Conservation (phyloP, 2,797 vertebrate genomes). For the Acestrorhynchus altus region DNA sequence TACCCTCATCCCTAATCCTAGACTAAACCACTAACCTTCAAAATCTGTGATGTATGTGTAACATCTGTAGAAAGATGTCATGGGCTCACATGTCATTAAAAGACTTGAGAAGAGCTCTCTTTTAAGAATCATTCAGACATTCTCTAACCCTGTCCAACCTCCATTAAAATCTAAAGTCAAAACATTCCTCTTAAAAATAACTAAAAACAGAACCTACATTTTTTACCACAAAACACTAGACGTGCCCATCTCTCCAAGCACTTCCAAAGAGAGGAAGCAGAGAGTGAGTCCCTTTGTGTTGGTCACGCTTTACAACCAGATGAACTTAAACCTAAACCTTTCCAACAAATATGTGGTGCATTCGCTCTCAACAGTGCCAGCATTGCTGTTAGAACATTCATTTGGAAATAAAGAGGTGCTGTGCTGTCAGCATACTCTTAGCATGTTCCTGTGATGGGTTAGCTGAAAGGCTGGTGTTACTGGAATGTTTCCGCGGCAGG, state of each 20-base stretch:
- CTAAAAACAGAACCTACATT: slow-evolving; percentile 29
- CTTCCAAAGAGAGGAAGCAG: slow-evolving; percentile 42
- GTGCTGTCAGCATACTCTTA: neutral
- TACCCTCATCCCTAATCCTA: neutral
- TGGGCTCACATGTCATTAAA: neutral
- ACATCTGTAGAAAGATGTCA: slow-evolving; percentile 1
- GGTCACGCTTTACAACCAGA: neutral
- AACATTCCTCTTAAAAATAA: slow-evolving; percentile 13
- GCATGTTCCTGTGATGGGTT: neutral
- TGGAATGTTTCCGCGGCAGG: neutral
- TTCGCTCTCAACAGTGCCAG: neutral
- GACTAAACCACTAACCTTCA: neutral
- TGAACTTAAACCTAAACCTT: neutral
- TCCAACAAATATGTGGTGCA: slow-evolving; percentile 18
- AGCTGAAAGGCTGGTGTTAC: slow-evolving; percentile 6
- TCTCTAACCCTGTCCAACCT: neutral
- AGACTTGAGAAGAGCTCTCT: neutral
- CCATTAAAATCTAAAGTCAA: slow-evolving; percentile 14
- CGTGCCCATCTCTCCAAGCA: slow-evolving; percentile 60
- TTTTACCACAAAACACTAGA: slow-evolving; percentile 43
- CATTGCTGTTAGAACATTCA: neutral
- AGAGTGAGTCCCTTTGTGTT: slow-evolving; percentile 1
- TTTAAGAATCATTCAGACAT: slow-evolving; percentile 1
- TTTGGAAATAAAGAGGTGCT: neutral
- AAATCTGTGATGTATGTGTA: neutral